Evolutionary conservation across 2,888 invertebrate species (phyloP), one percentile per base, ranked within the genome.

Genomic region (Petrolisthes manimaculis): DNA sequence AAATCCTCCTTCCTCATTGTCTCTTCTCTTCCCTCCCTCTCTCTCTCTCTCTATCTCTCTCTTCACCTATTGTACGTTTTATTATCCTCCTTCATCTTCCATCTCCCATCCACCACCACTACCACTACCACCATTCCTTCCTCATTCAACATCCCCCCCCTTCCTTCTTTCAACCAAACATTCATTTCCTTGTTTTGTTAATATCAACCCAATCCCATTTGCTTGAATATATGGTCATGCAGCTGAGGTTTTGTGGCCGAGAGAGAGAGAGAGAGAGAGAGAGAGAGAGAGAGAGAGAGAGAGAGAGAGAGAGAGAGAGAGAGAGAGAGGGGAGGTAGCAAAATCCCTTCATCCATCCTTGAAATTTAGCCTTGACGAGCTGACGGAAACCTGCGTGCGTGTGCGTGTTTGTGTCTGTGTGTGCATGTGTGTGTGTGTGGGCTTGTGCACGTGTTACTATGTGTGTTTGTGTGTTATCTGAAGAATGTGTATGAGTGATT

Each of bases 211-310:
- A 37, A 37, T 37, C 37, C 37, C 37, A 37, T 37, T 37, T 37
- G 37, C 37, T 37, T 37, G 37, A 37, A 37, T 37, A 37, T 37
- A 37, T 37, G 37, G 37, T 37, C 37, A 37, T 37, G 37, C 37
- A 37, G 37, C 2, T 37, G 18, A 9, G 18, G 61, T 61, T 12
- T 61, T 12, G 61, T 61, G 12, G 18, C 61, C 61, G 3, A 84
- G 75, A 75, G 84, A 84, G 84, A 84, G 84, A 84, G 84, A 84
- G 84, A 84, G 84, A 84, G 84, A 74, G 75, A 84, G 74, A 9
- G 53, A 80, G 80, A 14, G 54, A 53, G 54, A 53, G 80, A 14
- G 54, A 80, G 54, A 12, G 80, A 12, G 54, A 53, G 80, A 53
- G 54, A 54, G 18, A 80, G 80, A 53, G 18, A 80, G 53, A 55